Conservation (phyloP, 2,888 invertebrate species). For the Orchesella flavescens region DNA sequence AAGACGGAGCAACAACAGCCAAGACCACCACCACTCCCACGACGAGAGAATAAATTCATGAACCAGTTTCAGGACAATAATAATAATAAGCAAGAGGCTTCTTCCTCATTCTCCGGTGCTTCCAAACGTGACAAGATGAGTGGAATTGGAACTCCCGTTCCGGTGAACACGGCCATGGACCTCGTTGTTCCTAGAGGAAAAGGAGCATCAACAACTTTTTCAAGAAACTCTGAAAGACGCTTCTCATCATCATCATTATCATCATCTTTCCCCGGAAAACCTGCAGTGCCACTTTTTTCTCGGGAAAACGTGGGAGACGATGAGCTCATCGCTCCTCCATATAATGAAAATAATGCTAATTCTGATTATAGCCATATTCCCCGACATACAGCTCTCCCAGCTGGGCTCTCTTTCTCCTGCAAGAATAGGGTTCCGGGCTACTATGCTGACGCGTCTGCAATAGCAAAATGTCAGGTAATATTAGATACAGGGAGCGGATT, state of each 20-base stretch:
- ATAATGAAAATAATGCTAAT: neutral
- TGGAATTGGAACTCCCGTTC: conserved; percentile 4
- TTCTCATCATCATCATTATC: conserved; percentile 22
- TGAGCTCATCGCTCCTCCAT: neutral
- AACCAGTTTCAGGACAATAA: conserved; percentile 18
- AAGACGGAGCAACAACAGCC: conserved; percentile 16
- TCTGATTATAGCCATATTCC: conserved; percentile 49
- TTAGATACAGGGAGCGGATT: neutral
- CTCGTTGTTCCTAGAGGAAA: neutral
- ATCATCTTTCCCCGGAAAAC: conserved; percentile 1
- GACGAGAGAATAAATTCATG: no score
- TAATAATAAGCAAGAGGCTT: conserved; percentile 27
- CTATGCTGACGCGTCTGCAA: conserved; percentile 63
- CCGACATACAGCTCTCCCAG: conserved; percentile 61
- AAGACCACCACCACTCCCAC: neutral
- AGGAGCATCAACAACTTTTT: conserved; percentile 11
- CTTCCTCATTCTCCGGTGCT: conserved; percentile 15
- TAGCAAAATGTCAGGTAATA: conserved; percentile 64
- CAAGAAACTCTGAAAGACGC: neutral
- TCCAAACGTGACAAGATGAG: conserved; percentile 13
- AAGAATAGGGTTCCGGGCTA: conserved; percentile 66
- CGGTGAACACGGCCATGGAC: neutral
- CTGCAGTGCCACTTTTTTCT: neutral
- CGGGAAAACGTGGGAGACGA: conserved; percentile 5
- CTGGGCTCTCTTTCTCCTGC: conserved; percentile 66